phyloP scores from a whole-genome alignment of 2,888 invertebrate genomes.

The Mesoligia furuncula region DNA sequence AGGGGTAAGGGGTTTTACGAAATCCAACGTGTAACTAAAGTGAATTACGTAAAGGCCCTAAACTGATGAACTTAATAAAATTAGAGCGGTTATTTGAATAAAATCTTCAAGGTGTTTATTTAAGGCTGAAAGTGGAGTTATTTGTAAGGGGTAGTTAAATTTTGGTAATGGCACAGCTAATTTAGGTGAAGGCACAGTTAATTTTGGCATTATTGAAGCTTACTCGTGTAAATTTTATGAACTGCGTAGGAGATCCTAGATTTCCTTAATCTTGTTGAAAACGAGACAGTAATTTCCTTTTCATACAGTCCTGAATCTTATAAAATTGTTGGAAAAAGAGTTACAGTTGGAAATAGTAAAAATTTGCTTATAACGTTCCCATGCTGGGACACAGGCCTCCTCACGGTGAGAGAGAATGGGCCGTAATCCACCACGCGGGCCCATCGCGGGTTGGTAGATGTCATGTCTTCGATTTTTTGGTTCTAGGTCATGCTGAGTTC shows the following conservation, averaged over 20 bases:
- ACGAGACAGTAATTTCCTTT: neutral
- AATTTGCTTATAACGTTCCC: too few species aligned
- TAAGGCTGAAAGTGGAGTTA: slow-evolving; percentile 46
- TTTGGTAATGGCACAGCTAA: neutral
- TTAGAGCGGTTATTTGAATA: slow-evolving; percentile 62
- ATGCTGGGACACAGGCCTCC: too few species aligned
- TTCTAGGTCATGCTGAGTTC: too few species aligned
- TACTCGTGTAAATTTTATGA: neutral
- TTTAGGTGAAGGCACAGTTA: slow-evolving; percentile 29
- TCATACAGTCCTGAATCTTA: neutral
- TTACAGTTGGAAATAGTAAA: neutral
- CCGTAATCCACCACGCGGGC: too few species aligned
- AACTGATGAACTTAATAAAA: slow-evolving; percentile 69
- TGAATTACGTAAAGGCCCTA: slow-evolving; percentile 70
- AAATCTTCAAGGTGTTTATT: slow-evolving; percentile 61
- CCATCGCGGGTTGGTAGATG: too few species aligned
- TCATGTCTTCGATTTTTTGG: too few species aligned
- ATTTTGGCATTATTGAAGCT: slow-evolving; percentile 22
- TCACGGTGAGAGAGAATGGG: too few species aligned
- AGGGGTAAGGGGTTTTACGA: slow-evolving; percentile 76
- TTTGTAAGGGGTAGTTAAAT: slow-evolving; percentile 36
- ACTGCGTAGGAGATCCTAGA: neutral
- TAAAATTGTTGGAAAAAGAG: neutral
- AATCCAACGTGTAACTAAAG: slow-evolving; percentile 75
- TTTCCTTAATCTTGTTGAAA: neutral